These are phyloP conservation scores for Dermolepida albohirtum DNA, from an alignment of 2,888 invertebrate species.

Conservation along the genomic window DNA sequence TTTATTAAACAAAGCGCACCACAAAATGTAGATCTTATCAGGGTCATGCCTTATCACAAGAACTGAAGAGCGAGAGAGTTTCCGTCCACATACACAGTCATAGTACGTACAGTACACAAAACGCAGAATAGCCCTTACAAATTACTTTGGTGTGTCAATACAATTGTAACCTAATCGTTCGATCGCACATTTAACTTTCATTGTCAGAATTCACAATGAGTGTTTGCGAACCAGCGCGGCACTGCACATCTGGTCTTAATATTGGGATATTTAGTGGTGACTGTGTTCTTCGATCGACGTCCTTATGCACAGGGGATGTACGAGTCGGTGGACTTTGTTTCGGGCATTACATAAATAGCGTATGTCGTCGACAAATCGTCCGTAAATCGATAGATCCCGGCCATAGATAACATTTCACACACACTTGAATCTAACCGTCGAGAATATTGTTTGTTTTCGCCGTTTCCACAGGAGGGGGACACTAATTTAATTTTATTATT, in stretches of 20 bases:
- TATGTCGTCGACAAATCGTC: conserved; percentile 57
- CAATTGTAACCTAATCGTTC: conserved; percentile 64
- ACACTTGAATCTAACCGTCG: conserved; percentile 57
- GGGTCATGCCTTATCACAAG: conserved; percentile 50
- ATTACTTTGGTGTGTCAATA: conserved; percentile 64
- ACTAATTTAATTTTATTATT: conserved; percentile 48
- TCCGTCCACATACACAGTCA: conserved; percentile 43
- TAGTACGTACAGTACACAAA: conserved; percentile 42
- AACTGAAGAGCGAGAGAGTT: conserved; percentile 35
- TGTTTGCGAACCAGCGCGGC: conserved; percentile 58
- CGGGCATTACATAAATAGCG: conserved; percentile 59
- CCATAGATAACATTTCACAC: conserved; percentile 62
- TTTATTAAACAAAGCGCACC: conserved; percentile 60
- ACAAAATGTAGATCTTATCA: conserved; percentile 59
- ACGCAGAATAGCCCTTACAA: conserved; percentile 61
- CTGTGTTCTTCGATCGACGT: conserved; percentile 41
- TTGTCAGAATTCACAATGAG: conserved; percentile 63
- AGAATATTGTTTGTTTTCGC: conserved; percentile 46
- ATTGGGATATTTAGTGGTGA: conserved; percentile 49
- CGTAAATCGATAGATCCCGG: conserved; percentile 63
- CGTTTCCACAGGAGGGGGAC: conserved; percentile 40
- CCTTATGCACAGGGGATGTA: conserved; percentile 50
- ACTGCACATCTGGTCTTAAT: conserved; percentile 63
- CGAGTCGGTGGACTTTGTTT: conserved; percentile 56
- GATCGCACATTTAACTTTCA: conserved; percentile 65